Evolutionary conservation across 2,888 invertebrate genomes (phyloP).

Genomic region (Mycalesis mineus): DNA sequence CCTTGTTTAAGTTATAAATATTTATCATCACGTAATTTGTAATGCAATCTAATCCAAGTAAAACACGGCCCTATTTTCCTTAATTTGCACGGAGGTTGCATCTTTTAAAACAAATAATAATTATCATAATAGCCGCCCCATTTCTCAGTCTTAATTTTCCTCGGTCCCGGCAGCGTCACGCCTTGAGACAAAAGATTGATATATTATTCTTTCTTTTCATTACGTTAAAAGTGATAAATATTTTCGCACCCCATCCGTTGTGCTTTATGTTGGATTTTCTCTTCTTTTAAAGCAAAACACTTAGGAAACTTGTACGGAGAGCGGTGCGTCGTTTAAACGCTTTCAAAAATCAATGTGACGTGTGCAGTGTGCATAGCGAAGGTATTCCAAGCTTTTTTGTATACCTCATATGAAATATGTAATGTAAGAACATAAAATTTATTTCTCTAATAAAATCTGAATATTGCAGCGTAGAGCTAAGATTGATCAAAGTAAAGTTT

Average conservation of each 20-base stretch:
- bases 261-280: constrained; percentile 3
- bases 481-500: too few relatives aligned
- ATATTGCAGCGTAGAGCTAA: too few relatives aligned
- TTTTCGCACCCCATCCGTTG: constrained; percentile 38
- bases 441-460: too few relatives aligned
- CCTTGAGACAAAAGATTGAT: constrained; percentile 71
- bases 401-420: too few relatives aligned
- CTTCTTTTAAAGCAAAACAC: neutral
- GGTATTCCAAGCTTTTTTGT: neutral
- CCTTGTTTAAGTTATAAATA: constrained; percentile 26
- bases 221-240: constrained; percentile 66
- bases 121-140: constrained; percentile 62
- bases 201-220: constrained; percentile 63
- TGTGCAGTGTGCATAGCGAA: neutral
- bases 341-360: neutral
- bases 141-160: constrained; percentile 69
- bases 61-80: constrained; percentile 19
- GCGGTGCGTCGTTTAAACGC: neutral
- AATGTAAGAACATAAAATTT: too few relatives aligned
- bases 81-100: constrained; percentile 25
- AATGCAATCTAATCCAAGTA: constrained; percentile 12
- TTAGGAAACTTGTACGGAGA: neutral
- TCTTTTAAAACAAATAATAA: constrained; percentile 59
- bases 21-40: constrained; percentile 11
- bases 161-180: constrained; percentile 40